Conservation (phyloP, 2,797 vertebrate species). For the Rallus crepitans region DNA sequence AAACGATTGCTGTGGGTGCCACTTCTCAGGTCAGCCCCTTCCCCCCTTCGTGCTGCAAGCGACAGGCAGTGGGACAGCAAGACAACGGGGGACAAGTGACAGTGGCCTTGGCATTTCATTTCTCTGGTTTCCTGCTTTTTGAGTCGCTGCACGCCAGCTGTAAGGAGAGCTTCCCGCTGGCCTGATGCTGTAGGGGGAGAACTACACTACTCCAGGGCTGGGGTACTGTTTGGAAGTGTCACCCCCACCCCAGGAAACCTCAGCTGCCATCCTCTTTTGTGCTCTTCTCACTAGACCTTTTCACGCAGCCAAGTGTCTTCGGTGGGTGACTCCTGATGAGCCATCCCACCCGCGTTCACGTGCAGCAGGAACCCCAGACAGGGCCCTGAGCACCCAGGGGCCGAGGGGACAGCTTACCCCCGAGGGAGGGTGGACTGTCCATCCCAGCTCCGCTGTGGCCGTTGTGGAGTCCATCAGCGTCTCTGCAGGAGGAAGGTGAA, state of each 20-base stretch:
- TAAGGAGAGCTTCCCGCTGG: fast-evolving
- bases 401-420: slow-evolving; percentile 85
- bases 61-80: neutral
- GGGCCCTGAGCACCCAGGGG: fast-evolving
- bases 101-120: neutral
- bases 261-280: neutral
- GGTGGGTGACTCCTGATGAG: neutral
- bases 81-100: neutral
- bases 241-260: neutral
- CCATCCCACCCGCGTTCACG: fast-evolving
- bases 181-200: neutral
- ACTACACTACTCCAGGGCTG: neutral
- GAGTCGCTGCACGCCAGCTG: neutral
- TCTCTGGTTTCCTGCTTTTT: neutral
- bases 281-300: neutral
- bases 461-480: slow-evolving; percentile 96
- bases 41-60: neutral
- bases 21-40: neutral
- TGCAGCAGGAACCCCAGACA: neutral
- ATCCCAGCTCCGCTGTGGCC: slow-evolving; percentile 95
- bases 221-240: neutral
- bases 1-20: neutral
- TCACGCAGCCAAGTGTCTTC: neutral
- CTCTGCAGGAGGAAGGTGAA: slow-evolving; percentile 81
- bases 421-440: slow-evolving; percentile 90